Evolutionary conservation across 2,113 vertebrate species (phyloP), one percentile per base, ranked within the genome.

Genomic region (Erythrocercus mccallii): DNA sequence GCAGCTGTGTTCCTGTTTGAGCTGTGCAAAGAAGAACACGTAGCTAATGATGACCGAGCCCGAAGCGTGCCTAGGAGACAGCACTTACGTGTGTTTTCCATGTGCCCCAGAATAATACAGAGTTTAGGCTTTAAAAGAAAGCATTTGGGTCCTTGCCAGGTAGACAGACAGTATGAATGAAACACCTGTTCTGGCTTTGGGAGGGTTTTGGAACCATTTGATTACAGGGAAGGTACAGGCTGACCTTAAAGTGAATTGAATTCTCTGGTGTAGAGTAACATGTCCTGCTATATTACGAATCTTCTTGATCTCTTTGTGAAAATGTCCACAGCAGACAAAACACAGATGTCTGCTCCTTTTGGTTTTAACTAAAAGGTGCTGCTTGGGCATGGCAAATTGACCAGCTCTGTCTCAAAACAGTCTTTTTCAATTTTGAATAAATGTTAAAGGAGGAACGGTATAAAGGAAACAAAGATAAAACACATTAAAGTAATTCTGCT

Each of bases 111-210:
- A 80, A 87, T 72, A 95, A 95, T 86, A 40, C 3, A 1, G 90
- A 93, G 83, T 57, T 92, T 57, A 84, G 86, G 72, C 74, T 91
- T 86, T 91, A 93, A 93, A 95, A 83, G 86, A 70, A 94, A 95
- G 72, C 54, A 81, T 90, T 95, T 97, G 96, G 95, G 81, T 74
- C 47, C 54, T 69, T 90, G 96, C 97, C 97, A 97, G 96, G 90
- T 88, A 95, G 96, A 94, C 91, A 95, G 93, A 93, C 92, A 95
- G 90, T 35, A 95, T 95, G 96, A 96, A 97, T 95, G 96, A 96
- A 95, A 90, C 97, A 97, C 97, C 96, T 97, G 97, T 96, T 95
- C 83, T 87, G 92, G 96, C 96, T 96, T 94, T 90, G 95, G 90
- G 86, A 80, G 79, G 69, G 76, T 83, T 96, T 92, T 86, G 93